Evolutionary conservation across 2,797 vertebrate species (phyloP), one percentile per base, ranked within the genome.

Genomic region (Onychomys torridus): DNA sequence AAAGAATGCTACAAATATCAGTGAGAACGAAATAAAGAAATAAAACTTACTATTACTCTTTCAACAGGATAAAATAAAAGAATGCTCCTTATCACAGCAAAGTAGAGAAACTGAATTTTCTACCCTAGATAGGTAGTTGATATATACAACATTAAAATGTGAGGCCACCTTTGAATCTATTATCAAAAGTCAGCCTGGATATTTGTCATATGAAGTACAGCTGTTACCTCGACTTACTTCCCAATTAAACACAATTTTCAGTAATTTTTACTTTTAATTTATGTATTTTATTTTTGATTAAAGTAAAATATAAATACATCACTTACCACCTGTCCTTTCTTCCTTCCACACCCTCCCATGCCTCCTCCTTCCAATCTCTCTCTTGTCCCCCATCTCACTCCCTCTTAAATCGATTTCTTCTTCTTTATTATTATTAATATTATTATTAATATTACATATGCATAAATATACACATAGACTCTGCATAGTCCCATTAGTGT

Each of bases 1-100:
- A 14, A 93, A 95, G 85, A 94, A 96, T 92, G 46, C 95, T 97
- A 96, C 75, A 97, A 94, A 96, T 59, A 95, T 19, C 83, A 91
- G 89, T 83, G 82, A 97, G 71, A 77, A 14, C 83, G 93, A 94
- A 89, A 98, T 87, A 93, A 93, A 94, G 69, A 82, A 89, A 69
- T 8, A 59, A 55, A 92, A 96, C 85, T 23, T 61, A 29, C 0
- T 93, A 75, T 93, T 65, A 1, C 19, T 40, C 29, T 96, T 97
- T 90, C 63, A 92, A 23, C 77, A 97, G 88, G 57, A 61, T 65
- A 77, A 63, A 86, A 43, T 81, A 82, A 85, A 49, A 89, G 90
- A 40, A 85, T 0, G 91, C 27, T 16, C 29, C 0, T n/a, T 89
- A 86, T 87, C 88, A 5, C 95, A 95, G 37, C 97, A 96, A 94